Conservation (phyloP, 2,113 vertebrate genomes). For the Pelecanus crispus region DNA sequence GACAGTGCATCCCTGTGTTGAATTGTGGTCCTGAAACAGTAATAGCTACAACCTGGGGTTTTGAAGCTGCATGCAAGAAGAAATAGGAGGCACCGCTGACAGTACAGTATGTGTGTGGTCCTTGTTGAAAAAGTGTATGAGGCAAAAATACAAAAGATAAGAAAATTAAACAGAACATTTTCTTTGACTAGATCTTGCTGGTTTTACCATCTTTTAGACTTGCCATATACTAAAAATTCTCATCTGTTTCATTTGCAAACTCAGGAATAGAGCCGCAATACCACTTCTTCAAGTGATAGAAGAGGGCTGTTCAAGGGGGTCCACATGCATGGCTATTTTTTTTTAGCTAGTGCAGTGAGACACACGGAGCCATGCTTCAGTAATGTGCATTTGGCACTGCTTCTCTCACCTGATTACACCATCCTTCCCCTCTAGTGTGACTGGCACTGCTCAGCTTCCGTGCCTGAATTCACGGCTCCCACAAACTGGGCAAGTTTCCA, state of each 20-base stretch:
- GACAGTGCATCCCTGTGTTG: neutral
- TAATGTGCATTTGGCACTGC: neutral
- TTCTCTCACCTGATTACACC: neutral
- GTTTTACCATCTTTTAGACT: neutral
- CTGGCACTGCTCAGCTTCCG: neutral
- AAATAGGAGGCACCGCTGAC: neutral
- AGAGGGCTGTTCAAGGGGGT: neutral
- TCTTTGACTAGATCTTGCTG: neutral
- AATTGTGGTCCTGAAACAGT: neutral
- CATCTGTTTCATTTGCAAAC: neutral
- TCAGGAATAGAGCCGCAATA: neutral
- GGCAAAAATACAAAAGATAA: neutral
- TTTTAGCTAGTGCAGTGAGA: neutral
- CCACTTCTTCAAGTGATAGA: neutral
- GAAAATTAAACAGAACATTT: neutral
- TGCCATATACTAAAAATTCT: neutral
- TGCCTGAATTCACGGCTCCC: neutral
- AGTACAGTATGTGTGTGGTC: neutral
- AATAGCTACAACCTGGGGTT: neutral
- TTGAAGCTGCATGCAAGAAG: neutral
- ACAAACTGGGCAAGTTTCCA: constrained; percentile 25
- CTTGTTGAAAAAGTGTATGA: neutral
- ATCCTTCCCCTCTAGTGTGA: neutral
- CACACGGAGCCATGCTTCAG: neutral
- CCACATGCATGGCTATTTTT: neutral